Base-by-base conservation (phyloP, 2,888 invertebrate species). In the Atethmia centrago region DNA sequence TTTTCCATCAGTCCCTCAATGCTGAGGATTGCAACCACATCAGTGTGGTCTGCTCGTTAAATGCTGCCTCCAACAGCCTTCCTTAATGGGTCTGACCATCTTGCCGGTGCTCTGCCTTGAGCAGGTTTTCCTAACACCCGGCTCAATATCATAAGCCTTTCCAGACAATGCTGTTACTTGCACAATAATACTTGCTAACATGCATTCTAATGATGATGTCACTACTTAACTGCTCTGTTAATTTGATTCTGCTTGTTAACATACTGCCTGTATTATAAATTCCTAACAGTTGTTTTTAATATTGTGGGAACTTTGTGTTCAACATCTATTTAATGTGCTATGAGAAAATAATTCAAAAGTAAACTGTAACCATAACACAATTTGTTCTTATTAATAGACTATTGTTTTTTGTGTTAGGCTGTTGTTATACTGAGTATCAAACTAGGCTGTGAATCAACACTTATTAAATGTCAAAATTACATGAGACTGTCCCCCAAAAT, bases 291-390 rank as follows among this genome's bases (percentile, higher is more conserved):
- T 45, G 21, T 59, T 74, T 51, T 67, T 1, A 7, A 7, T 58
- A 45, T 21, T 75, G 61, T 78, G 75, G 59, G 70, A 78, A 75
- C 25, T 9, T 25, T 14, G 0, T 5, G 7, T n/a, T 31, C 31
- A 16, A 7, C 0, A 0, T 77, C 0, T 4, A 25, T 56, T 45
- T 51, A 19, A 19, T 49, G 49, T 31, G 16, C 31, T 45, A 51
- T 74, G 58, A 45, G 77, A 68, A 77, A 19, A 51, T n/a, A 14
- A n/a, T 67, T 51, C 21, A 14, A 10, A 51, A 51, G 25, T 28
- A 10, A 14, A 7, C 36, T 9, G 25, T 45, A 36, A 45, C 25
- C 14, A 45, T 66, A 45, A 59, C 67, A 59, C 7, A 51, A 77
- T 10, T 59, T 53, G 36, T 53, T 36, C 4, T 45, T 21, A 45